phyloP scores from a whole-genome alignment of 2,797 vertebrate genomes.

The Streptopelia turtur region DNA sequence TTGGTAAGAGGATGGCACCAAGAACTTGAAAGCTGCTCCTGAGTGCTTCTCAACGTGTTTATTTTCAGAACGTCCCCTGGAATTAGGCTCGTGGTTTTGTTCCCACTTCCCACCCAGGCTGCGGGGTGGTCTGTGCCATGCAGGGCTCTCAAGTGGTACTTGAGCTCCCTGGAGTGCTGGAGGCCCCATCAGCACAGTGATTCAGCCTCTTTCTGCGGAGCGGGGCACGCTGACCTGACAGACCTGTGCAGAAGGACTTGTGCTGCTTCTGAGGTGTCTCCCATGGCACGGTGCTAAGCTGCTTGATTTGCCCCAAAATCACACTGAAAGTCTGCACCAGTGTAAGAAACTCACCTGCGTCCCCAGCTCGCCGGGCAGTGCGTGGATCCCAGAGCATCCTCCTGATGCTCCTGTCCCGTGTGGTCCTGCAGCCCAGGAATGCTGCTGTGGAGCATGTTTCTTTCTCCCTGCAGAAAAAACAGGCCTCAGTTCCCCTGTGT shows the following conservation, averaged over 20 bases:
- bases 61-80: neutral
- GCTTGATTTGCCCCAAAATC: neutral
- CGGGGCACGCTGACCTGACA: neutral
- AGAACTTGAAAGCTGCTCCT: neutral
- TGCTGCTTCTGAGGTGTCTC: neutral
- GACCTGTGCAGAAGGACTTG: neutral
- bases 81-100: neutral
- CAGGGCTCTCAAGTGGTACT: neutral
- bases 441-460: neutral
- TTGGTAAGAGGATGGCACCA: neutral
- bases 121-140: accelerated
- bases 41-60: neutral
- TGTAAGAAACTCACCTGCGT: neutral
- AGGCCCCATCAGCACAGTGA: neutral
- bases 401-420: accelerated
- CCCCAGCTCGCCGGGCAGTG: accelerated
- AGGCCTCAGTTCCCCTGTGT: neutral
- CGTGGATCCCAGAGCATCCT: neutral
- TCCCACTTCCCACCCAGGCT: neutral
- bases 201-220: neutral
- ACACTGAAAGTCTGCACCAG: neutral
- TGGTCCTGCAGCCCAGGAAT: neutral
- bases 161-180: neutral
- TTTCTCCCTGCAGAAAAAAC: neutral
- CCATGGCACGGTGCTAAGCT: neutral